Evolutionary conservation across 2,113 vertebrate genomes (phyloP), one percentile per base, ranked within the genome.

Genomic region (Gymnobelideus leadbeateri): DNA sequence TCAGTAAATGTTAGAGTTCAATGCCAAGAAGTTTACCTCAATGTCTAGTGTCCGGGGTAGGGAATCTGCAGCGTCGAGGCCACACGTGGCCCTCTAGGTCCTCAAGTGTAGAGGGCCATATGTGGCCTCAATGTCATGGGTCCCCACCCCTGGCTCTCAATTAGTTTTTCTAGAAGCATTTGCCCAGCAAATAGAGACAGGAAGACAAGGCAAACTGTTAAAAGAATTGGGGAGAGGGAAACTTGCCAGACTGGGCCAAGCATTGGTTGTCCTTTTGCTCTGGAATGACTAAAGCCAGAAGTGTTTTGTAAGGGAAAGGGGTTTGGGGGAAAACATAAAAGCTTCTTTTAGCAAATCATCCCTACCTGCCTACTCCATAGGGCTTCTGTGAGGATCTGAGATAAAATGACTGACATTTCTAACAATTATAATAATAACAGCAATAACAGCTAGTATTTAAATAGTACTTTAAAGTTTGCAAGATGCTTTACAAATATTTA

Each of bases 101-200:
- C 47, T 49, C 47, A 49, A 49, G 47, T 49, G 47, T 49, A 49
- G 47, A 49, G 47, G 47, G 47, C 47, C 47, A 49, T 49, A 49
- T 49, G 51, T 51, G 8, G 51, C 51, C 51, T 51, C 51, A 12
- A 51, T 1, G 51, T 12, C 51, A 51, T 12, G 11, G 51, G 51
- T 51, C 51, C 51, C 16, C 52, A 52, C 2, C 52, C 52, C 52
- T 52, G 52, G 16, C 16, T 77, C 89, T 91, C 54, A 92, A 90
- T 93, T 91, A 31, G 90, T 96, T 92, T 94, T 68, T 31, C 90
- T 95, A n/a, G 77, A 92, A 68, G 61, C n/a, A 96, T 95, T 92
- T 95, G 47, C 93, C 51, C 95, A 94, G 77, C 96, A 94, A 95
- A 68, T 1, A 16, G 26, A 68, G 61, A 37, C 28, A 37, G 61